A percentile compares a stretch with the other conserved stretches of the same genome.
These are phyloP conservation scores for Eulimnadia texana DNA, from an alignment of 1,140 invertebrate species.

Conservation along the genomic window DNA sequence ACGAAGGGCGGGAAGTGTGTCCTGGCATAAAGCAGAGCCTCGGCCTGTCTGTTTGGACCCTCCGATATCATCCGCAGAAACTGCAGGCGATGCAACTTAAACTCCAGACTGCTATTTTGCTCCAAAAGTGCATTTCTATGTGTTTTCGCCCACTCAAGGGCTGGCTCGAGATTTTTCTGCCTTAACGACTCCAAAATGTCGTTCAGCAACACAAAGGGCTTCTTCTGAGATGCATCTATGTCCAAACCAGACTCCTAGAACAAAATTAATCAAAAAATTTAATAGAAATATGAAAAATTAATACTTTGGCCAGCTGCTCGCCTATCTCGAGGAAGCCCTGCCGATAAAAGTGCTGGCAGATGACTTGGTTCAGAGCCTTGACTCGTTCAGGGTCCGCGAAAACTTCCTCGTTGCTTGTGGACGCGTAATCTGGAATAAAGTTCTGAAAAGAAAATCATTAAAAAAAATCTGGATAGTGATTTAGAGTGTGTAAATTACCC, in stretches of 20 bases:
- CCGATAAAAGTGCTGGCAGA: constrained; percentile 89
- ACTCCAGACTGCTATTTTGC: constrained; percentile 49
- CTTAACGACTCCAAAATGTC: constrained; percentile 66
- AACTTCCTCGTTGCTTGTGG: constrained; percentile 69
- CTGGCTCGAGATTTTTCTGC: constrained; percentile 58
- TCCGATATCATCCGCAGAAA: constrained; percentile 55
- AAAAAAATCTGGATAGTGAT: not conserved
- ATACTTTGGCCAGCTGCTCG: constrained; percentile 53
- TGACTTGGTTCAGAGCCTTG: constrained; percentile 78
- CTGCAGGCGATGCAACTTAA: constrained; percentile 62
- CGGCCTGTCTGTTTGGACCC: constrained; percentile 46
- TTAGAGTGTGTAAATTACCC: constrained; percentile 31
- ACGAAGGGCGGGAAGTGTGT: constrained; percentile 72
- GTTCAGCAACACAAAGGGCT: constrained; percentile 73
- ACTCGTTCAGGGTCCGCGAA: constrained; percentile 64
- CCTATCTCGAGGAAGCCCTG: constrained; percentile 84
- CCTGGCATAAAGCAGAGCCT: constrained; percentile 76
- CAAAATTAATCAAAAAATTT: not conserved
- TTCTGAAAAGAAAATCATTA: constrained; percentile 39
- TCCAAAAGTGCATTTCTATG: constrained; percentile 44
- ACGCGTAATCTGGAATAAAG: constrained; percentile 80
- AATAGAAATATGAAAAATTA: constrained; percentile 13
- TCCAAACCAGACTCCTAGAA: constrained; percentile 54
- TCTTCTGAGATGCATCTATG: constrained; percentile 51
- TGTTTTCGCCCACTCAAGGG: constrained; percentile 57